Evolutionary conservation across 2,888 invertebrate species (phyloP), one percentile per base, ranked within the genome.

Genomic region (Agriotes lineatus): DNA sequence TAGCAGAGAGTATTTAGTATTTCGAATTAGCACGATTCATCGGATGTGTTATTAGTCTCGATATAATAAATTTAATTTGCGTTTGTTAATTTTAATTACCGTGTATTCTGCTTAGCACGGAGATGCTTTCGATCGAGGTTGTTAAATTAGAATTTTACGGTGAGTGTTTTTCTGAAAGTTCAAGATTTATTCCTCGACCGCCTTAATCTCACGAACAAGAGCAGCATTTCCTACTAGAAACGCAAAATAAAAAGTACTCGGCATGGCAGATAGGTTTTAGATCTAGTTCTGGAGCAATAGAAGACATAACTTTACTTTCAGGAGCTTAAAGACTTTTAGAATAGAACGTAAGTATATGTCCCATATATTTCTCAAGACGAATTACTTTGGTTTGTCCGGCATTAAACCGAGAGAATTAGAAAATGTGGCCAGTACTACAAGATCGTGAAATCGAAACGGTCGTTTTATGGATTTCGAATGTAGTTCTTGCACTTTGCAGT

Each of bases 21-120:
- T n/a, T 12, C 18, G 20, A 68, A 68, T 68, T 63, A 68, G 63
- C 20, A 20, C 63, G 52, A 68, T 68, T 68, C 50, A 45, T 50
- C 7, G 7, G 22, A 56, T 50, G 20, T 12, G 18, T 18, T 20
- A 18, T 50, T 50, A 14, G 30, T 3, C 20, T 10, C 16, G 45
- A 25, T 50, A 50, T 30, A 6, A 50, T 14, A 50, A 50, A 33
- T 50, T 50, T n/a, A 30, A 50, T 50, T 50, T n/a, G 19, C 25
- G 50, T 16, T 50, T 50, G 30, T 50, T 50, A 30, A 14, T 50
- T 33, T 33, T 50, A 50, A 50, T 50, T 50, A 30, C 14, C 50
- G 1, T 50, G n/a, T n/a, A 45, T 19, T 45, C 1, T 45, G 7
- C 37, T 42, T 42, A 18, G 44, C 12, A 25, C 4, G 7, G 7